These are phyloP conservation scores for Gyps fulvus DNA, from an alignment of 2,113 vertebrate genomes.

Conservation along the genomic window DNA sequence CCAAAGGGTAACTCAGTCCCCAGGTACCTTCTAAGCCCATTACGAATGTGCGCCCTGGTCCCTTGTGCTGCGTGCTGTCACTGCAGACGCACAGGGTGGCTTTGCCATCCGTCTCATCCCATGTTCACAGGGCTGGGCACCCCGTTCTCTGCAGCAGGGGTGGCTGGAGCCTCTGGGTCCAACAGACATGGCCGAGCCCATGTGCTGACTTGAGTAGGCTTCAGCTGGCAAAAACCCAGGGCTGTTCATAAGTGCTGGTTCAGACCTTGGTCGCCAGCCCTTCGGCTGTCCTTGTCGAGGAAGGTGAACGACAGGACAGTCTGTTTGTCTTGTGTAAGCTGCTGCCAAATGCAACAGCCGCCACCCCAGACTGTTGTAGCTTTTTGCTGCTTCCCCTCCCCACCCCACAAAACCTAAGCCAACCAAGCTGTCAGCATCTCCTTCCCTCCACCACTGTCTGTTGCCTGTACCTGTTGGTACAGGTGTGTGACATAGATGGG, in stretches of 20 bases:
- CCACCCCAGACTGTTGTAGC: not conserved
- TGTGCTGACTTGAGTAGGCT: not conserved
- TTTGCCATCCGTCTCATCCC: not conserved
- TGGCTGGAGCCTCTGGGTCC: not conserved
- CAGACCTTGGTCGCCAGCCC: not conserved
- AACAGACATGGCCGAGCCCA: not conserved
- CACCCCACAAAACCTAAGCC: not conserved
- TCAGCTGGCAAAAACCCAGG: not conserved
- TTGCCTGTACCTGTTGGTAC: not conserved
- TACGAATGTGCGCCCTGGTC: rapidly evolving
- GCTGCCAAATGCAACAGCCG: not conserved
- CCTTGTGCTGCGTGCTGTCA: not conserved
- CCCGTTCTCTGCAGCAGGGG: not conserved
- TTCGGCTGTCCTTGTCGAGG: rapidly evolving
- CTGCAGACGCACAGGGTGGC: not conserved
- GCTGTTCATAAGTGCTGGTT: not conserved
- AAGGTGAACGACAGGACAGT: rapidly evolving
- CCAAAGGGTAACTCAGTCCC: not conserved
- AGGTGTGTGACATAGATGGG: not conserved
- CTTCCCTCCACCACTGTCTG: not conserved
- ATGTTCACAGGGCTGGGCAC: rapidly evolving
- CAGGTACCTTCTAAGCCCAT: rapidly evolving
- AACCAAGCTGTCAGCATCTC: not conserved
- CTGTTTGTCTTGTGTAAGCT: not conserved
- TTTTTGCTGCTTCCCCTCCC: not conserved